phyloP scores from a whole-genome alignment of 2,888 invertebrate genomes.

The Rutpela maculata region DNA sequence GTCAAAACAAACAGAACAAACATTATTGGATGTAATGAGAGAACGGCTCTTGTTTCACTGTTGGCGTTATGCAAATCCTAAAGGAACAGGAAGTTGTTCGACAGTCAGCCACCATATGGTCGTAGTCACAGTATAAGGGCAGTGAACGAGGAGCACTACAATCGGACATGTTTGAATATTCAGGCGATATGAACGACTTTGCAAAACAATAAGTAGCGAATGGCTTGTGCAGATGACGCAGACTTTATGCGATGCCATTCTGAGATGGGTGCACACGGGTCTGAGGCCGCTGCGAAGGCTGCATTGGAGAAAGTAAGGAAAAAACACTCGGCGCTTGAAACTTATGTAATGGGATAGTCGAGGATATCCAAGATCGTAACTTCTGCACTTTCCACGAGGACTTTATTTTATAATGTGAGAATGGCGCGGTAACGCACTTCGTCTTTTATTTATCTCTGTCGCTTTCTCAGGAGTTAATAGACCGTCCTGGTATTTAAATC shows the following conservation, averaged over 20 bases:
- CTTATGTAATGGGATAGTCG: conserved; percentile 50
- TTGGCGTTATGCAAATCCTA: conserved; percentile 60
- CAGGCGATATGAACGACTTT: conserved; percentile 58
- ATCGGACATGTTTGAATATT: conserved; percentile 60
- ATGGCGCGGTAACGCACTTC: conserved; percentile 30
- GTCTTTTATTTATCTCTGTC: conserved; percentile 22
- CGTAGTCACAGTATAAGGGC: conserved; percentile 52
- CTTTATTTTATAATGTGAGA: conserved; percentile 35
- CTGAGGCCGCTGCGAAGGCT: conserved; percentile 23
- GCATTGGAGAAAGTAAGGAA: conserved; percentile 37
- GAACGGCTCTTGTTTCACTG: conserved; percentile 31
- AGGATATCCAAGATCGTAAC: conserved; percentile 37
- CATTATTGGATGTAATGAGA: conserved; percentile 20
- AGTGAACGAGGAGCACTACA: conserved; percentile 57
- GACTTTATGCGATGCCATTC: conserved; percentile 46
- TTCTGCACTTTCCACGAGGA: conserved; percentile 44
- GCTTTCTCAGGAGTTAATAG: conserved; percentile 24
- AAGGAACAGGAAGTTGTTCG: conserved; percentile 61
- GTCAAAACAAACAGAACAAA: conserved; percentile 4
- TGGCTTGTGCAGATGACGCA: conserved; percentile 53
- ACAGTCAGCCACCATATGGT: conserved; percentile 64
- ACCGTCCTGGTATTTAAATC: conserved; percentile 23
- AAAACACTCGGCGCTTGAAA: conserved; percentile 45
- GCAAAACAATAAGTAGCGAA: conserved; percentile 58
- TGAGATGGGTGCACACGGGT: conserved; percentile 32